Percentiles rank a stretch among this genome's conserved stretches.
Conservation (phyloP, 2,888 invertebrate genomes). For the Apeira syringaria region DNA sequence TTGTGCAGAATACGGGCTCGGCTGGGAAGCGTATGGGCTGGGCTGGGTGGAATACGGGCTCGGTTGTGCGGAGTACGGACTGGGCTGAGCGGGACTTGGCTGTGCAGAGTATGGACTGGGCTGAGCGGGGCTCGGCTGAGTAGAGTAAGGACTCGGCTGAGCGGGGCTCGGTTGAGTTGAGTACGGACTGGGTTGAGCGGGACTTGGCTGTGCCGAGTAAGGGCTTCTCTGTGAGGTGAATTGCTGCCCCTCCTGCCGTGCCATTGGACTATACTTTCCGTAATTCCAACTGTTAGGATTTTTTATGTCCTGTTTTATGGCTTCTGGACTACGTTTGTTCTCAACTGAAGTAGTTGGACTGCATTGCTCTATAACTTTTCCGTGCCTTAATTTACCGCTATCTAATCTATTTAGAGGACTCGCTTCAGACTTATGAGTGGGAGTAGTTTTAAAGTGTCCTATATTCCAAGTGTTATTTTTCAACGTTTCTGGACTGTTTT, state of each 20-base stretch:
- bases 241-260: slow-evolving; percentile 69
- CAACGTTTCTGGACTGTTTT: slow-evolving; percentile 66
- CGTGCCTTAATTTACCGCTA: slow-evolving; percentile 66
- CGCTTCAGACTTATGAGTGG: slow-evolving; percentile 74
- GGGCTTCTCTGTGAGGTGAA: slow-evolving; percentile 78
- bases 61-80: slow-evolving; percentile 74
- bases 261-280: slow-evolving; percentile 74
- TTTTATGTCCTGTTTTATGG: slow-evolving; percentile 69
- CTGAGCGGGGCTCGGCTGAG: slow-evolving; percentile 72
- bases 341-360: slow-evolving; percentile 76
- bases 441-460: slow-evolving; percentile 71
- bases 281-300: slow-evolving; percentile 73
- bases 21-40: slow-evolving; percentile 76
- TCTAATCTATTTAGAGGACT: slow-evolving; percentile 74
- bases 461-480: slow-evolving; percentile 70
- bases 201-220: slow-evolving; percentile 74
- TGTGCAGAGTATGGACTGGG: slow-evolving; percentile 49
- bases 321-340: slow-evolving; percentile 74
- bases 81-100: slow-evolving; percentile 58
- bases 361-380: slow-evolving; percentile 72
- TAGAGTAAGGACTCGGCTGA: slow-evolving; percentile 77
- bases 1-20: slow-evolving; percentile 75
- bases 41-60: slow-evolving; percentile 75
- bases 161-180: slow-evolving; percentile 31
- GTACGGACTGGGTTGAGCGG: slow-evolving; percentile 64